phyloP scores from a whole-genome alignment of 30 jellyfish, hydroid and myxozoan species.

The Chironex yamaguchii region DNA sequence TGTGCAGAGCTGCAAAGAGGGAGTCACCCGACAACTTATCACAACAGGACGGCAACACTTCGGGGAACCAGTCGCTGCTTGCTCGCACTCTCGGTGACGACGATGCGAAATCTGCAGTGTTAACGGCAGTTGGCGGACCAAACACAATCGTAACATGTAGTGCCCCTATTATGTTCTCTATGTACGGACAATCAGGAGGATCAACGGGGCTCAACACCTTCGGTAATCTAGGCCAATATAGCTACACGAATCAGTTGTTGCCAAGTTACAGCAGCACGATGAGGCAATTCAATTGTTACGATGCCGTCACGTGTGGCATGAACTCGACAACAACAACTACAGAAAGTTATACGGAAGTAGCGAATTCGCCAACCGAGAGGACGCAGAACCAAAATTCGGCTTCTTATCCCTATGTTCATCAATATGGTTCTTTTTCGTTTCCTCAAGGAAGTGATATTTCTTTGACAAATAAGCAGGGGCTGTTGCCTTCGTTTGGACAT shows the following conservation, averaged over 20 bases:
- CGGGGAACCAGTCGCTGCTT: neutral
- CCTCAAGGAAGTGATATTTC: conserved; percentile 32
- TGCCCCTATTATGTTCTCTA: conserved; percentile 66
- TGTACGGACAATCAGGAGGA: conserved; percentile 53
- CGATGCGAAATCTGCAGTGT: conserved; percentile 5
- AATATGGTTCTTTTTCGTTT: neutral
- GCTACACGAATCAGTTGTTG: conserved; percentile 33
- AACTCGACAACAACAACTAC: conserved; percentile 54
- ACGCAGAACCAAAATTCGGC: conserved; percentile 9
- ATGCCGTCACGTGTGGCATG: conserved; percentile 39
- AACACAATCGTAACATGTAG: conserved; percentile 71
- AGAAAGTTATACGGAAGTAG: conserved; percentile 15
- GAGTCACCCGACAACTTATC: neutral
- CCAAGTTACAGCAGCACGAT: conserved; percentile 36
- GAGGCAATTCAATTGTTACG: conserved; percentile 10
- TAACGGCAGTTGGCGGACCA: conserved; percentile 72
- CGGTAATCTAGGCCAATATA: conserved; percentile 21
- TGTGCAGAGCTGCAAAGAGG: neutral
- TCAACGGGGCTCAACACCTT: conserved; percentile 42
- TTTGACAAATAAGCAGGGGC: conserved; percentile 34
- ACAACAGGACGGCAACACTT: neutral
- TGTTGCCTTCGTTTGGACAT: conserved; percentile 42
- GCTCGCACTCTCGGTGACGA: neutral
- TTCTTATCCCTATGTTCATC: conserved; percentile 62
- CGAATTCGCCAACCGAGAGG: conserved; percentile 14